These are phyloP conservation scores for Elephantulus edwardii DNA, from an alignment of 2,113 vertebrate genomes.

Conservation along the genomic window DNA sequence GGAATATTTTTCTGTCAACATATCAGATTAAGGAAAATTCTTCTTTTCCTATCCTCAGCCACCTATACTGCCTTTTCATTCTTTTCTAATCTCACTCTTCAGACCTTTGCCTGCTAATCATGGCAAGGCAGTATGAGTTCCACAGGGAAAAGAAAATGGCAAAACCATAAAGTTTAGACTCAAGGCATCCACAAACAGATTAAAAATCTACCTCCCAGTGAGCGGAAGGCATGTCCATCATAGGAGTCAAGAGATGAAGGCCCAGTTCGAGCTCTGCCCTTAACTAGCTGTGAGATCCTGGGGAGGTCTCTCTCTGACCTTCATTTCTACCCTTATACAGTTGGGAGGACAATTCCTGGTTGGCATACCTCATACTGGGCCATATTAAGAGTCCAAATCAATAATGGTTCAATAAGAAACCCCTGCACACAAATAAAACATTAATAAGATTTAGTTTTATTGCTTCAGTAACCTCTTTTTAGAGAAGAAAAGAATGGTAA, in stretches of 20 bases:
- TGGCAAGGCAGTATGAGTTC: background rate
- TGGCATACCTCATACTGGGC: background rate
- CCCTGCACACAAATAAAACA: background rate
- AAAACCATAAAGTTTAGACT: background rate
- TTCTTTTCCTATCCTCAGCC: background rate
- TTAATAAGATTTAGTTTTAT: conserved; percentile 42
- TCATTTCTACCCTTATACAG: background rate
- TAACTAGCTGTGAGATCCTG: background rate
- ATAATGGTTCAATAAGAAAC: conserved; percentile 6
- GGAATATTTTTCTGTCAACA: no score
- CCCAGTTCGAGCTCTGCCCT: background rate
- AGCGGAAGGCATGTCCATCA: background rate
- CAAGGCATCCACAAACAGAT: background rate
- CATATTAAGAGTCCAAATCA: background rate
- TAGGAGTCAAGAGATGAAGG: background rate
- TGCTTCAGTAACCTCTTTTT: background rate
- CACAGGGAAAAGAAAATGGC: background rate
- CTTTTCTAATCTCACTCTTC: background rate
- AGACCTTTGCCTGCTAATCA: background rate
- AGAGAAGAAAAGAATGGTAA: conserved; percentile 7
- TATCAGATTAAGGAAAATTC: background rate
- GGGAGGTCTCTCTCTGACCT: background rate
- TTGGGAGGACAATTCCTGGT: background rate
- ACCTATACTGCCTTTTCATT: background rate
- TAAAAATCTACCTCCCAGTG: background rate